Evolutionary conservation across 2,113 vertebrate species (phyloP).

Genomic region (Gobio gobio): DNA sequence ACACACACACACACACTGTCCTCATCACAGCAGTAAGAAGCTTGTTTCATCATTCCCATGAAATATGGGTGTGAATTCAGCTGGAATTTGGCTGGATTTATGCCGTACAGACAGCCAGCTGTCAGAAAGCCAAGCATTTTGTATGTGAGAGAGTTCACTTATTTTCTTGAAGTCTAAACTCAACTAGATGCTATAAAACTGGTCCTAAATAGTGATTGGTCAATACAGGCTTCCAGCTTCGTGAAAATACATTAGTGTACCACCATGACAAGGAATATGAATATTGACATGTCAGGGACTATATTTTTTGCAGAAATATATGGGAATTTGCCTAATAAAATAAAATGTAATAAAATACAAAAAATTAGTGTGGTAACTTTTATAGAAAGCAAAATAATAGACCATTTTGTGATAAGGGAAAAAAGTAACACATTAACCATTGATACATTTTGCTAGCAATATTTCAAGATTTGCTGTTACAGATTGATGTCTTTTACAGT

Average conservation of each 20-base stretch:
- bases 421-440: too few relatives aligned
- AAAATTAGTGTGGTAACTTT: too few relatives aligned
- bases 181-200: neutral
- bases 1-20: neutral
- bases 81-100: conserved; percentile 20
- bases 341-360: too few relatives aligned
- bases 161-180: conserved; percentile 48
- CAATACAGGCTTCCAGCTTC: neutral
- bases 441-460: too few relatives aligned
- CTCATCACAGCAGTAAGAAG: conserved; percentile 1
- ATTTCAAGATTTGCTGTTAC: neutral
- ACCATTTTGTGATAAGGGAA: neutral
- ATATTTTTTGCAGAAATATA: neutral
- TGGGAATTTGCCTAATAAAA: neutral
- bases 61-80: conserved; percentile 38
- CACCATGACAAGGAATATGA: neutral
- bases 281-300: neutral
- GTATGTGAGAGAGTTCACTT: conserved; percentile 10
- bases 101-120: conserved; percentile 20
- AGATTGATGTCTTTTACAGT: neutral
- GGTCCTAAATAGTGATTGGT: neutral
- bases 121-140: conserved; percentile 30
- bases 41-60: conserved; percentile 13
- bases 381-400: neutral
- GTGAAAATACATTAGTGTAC: neutral